Evolutionary conservation across 1,140 invertebrate species (phyloP).

Genomic region (Orussus abietinus): DNA sequence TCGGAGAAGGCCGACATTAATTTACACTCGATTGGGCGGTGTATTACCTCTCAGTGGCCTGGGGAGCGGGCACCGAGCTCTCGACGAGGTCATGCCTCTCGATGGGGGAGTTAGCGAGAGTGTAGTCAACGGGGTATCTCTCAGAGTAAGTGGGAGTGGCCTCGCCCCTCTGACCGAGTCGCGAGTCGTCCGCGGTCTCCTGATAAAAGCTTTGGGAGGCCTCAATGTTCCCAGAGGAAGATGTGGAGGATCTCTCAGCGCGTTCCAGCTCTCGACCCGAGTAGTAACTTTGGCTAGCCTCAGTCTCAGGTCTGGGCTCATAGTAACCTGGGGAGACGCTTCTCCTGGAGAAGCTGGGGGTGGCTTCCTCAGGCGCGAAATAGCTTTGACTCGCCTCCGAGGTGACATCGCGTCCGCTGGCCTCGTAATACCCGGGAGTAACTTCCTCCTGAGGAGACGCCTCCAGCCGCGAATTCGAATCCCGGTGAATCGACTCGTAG

Average conservation of each 20-base stretch:
- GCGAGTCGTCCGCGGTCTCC: conserved; percentile 30
- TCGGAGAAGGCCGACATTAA: too few relatives aligned
- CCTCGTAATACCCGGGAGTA: conserved; percentile 41
- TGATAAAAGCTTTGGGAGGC: conserved; percentile 48
- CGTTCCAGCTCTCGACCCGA: conserved; percentile 35
- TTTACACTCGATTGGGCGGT: conserved; percentile 10
- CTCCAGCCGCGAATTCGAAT: conserved; percentile 31
- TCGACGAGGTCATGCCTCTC: conserved; percentile 50
- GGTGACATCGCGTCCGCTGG: conserved; percentile 27
- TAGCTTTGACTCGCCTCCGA: conserved; percentile 44
- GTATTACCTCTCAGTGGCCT: conserved; percentile 48
- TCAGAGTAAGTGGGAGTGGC: conserved; percentile 45
- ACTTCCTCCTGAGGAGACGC: conserved; percentile 38
- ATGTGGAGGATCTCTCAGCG: conserved; percentile 27
- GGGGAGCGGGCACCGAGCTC: conserved; percentile 42
- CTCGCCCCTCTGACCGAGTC: conserved; percentile 36
- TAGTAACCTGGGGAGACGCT: conserved; percentile 42
- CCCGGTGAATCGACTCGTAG: conserved; percentile 33
- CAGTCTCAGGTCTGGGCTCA: conserved; percentile 36
- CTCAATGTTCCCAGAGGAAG: conserved; percentile 36
- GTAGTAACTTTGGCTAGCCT: conserved; percentile 47
- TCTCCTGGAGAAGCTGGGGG: conserved; percentile 39
- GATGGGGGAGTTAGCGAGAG: conserved; percentile 41
- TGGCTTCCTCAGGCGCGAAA: conserved; percentile 38
- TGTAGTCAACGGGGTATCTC: conserved; percentile 44